These are phyloP conservation scores for Scarus forsteni DNA, from an alignment of 2,797 vertebrate genomes.

Conservation along the genomic window DNA sequence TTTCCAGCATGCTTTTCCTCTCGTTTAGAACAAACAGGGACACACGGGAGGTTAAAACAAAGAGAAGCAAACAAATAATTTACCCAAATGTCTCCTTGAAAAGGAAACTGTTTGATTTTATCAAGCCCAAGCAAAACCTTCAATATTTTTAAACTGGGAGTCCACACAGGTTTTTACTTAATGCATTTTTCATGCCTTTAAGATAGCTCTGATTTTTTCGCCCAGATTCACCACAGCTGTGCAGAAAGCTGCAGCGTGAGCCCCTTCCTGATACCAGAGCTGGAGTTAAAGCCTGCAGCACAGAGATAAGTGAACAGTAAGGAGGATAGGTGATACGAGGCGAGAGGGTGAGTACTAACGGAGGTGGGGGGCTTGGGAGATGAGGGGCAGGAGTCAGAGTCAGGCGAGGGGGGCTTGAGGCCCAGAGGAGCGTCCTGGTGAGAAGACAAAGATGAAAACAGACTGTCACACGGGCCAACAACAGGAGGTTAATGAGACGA, in stretches of 20 bases:
- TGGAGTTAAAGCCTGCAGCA: neutral
- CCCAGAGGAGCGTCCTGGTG: conserved; percentile 89
- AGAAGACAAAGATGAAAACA: conserved; percentile 61
- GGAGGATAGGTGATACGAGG: neutral
- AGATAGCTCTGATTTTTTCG: neutral
- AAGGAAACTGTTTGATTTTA: neutral
- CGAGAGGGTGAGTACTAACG: conserved; percentile 87
- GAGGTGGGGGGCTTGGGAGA: conserved; percentile 93
- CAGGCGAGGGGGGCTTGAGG: conserved; percentile 87
- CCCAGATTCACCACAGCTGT: conserved; percentile 6
- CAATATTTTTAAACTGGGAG: conserved; percentile 13
- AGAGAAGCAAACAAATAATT: conserved; percentile 5
- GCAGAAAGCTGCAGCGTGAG: conserved; percentile 18
- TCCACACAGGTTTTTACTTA: conserved; percentile 35
- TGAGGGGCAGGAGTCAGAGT: conserved; percentile 92
- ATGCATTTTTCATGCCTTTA: neutral
- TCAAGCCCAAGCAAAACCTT: neutral
- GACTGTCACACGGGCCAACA: conserved; percentile 40
- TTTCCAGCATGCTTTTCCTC: neutral
- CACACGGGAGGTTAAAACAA: neutral
- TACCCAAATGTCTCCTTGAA: neutral
- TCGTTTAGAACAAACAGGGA: neutral
- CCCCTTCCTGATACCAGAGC: neutral
- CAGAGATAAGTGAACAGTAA: neutral
- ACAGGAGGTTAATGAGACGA: conserved; percentile 57